Conservation (phyloP, 2,113 vertebrate species). For the Garra rufa region DNA sequence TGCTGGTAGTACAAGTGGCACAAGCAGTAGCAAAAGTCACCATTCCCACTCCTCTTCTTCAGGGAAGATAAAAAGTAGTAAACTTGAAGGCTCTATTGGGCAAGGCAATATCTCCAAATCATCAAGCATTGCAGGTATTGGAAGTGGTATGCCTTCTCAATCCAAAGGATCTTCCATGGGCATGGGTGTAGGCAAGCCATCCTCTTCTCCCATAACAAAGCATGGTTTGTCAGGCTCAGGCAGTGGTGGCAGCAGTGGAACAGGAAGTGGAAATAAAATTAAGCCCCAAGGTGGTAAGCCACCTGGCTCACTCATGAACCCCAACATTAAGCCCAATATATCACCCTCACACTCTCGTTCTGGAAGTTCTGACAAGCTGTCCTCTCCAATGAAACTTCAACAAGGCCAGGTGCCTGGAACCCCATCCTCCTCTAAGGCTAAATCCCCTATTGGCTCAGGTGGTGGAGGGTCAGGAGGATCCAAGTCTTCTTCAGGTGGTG, state of each 20-base stretch:
- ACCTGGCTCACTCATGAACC: conserved; percentile 92
- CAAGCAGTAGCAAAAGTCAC: conserved; percentile 90
- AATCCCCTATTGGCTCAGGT: conserved; percentile 94
- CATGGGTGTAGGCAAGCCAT: conserved; percentile 85
- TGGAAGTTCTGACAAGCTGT: conserved; percentile 88
- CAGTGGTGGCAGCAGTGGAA: conserved; percentile 73
- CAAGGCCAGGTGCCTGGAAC: conserved; percentile 89
- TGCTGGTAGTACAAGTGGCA: conserved; percentile 68
- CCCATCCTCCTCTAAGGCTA: conserved; percentile 94
- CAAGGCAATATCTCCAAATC: conserved; percentile 88
- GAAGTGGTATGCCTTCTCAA: conserved; percentile 75
- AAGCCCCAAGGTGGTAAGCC: conserved; percentile 95
- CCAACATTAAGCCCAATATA: conserved; percentile 96
- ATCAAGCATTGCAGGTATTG: conserved; percentile 77
- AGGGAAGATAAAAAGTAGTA: conserved; percentile 93
- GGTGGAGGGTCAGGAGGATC: conserved; percentile 86
- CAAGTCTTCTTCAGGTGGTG: conserved; percentile 89
- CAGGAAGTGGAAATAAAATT: conserved; percentile 83
- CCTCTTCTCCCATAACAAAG: conserved; percentile 93
- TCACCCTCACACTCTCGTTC: conserved; percentile 96
- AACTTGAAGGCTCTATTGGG: conserved; percentile 87
- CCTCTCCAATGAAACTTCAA: conserved; percentile 93
- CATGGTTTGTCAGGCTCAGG: conserved; percentile 82
- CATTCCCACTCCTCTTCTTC: conserved; percentile 92
- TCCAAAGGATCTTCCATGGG: conserved; percentile 92